These are phyloP conservation scores for Bostrychus sinensis DNA, from an alignment of 2,113 vertebrate genomes.

Conservation along the genomic window DNA sequence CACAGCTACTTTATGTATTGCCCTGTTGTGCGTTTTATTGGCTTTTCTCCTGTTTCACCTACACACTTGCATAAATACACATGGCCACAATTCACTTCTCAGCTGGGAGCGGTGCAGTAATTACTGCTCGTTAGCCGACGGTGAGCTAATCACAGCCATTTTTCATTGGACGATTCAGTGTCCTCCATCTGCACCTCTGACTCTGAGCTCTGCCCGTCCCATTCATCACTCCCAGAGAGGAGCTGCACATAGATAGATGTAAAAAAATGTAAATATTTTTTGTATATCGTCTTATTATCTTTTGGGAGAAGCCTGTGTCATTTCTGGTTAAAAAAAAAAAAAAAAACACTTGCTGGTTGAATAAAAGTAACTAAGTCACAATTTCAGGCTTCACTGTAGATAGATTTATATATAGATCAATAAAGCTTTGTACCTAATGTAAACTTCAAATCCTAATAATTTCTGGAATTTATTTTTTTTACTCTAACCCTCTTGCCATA, in stretches of 20 bases:
- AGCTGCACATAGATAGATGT: constrained; percentile 14
- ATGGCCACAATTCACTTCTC: constrained; percentile 21
- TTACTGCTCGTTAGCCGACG: constrained; percentile 76
- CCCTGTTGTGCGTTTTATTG: constrained; percentile 7
- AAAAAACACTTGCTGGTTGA: too few relatives aligned
- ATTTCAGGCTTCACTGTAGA: too few relatives aligned
- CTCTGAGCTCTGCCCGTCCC: constrained; percentile 28
- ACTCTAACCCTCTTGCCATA: too few relatives aligned
- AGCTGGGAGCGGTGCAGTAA: constrained; percentile 72
- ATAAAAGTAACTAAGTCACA: too few relatives aligned
- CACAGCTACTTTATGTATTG: constrained; percentile 6
- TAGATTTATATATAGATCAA: too few relatives aligned
- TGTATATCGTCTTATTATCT: too few relatives aligned
- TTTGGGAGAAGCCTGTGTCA: too few relatives aligned
- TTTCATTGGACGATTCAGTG: constrained; percentile 69
- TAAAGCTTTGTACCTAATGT: too few relatives aligned
- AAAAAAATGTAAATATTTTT: too few relatives aligned
- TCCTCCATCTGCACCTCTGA: constrained; percentile 57
- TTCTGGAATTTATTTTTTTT: too few relatives aligned
- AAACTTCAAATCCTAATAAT: too few relatives aligned
- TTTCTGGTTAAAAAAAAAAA: too few relatives aligned
- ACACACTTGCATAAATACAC: constrained; percentile 22
- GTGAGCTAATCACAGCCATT: constrained; percentile 77
- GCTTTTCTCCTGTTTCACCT: constrained; percentile 19
- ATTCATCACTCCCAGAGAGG: constrained; percentile 41